Conservation (phyloP, 1,140 invertebrate genomes). For the Pomacea maculata region DNA sequence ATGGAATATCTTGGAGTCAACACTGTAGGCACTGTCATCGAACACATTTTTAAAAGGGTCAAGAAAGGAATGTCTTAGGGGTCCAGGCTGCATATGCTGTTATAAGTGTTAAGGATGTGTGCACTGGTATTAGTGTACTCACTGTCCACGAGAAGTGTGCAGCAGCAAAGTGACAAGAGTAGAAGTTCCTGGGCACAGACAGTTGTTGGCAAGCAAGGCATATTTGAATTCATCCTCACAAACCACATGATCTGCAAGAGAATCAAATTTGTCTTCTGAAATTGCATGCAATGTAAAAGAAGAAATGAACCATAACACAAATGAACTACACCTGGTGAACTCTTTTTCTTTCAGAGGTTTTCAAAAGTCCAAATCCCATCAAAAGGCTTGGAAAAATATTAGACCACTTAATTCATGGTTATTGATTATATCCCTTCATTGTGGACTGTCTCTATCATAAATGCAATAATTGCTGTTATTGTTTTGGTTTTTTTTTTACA, state of each 20-base stretch:
- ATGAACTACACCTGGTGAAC: not conserved
- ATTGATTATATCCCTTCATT: too few species aligned
- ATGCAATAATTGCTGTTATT: not conserved
- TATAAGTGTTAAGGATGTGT: too few species aligned
- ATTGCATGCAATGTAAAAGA: not conserved
- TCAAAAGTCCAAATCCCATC: not conserved
- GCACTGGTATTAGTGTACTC: not conserved
- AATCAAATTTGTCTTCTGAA: not conserved
- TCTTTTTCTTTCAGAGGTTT: too few species aligned
- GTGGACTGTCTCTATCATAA: too few species aligned
- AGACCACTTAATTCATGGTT: too few species aligned
- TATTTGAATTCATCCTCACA: conserved; percentile 98
- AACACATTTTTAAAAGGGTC: too few species aligned
- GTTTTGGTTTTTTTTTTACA: too few species aligned
- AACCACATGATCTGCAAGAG: conserved; percentile 83
- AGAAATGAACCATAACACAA: not conserved
- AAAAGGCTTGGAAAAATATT: too few species aligned
- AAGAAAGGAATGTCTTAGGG: too few species aligned
- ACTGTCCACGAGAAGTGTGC: conserved; percentile 87
- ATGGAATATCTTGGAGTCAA: too few species aligned
- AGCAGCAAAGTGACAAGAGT: conserved; percentile 93
- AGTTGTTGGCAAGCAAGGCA: conserved; percentile 95
- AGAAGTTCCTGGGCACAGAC: conserved; percentile 95
- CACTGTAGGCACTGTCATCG: too few species aligned
- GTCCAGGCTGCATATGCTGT: too few species aligned